Conservation (phyloP, 2,888 invertebrate genomes). For the Dryomyza anilis region DNA sequence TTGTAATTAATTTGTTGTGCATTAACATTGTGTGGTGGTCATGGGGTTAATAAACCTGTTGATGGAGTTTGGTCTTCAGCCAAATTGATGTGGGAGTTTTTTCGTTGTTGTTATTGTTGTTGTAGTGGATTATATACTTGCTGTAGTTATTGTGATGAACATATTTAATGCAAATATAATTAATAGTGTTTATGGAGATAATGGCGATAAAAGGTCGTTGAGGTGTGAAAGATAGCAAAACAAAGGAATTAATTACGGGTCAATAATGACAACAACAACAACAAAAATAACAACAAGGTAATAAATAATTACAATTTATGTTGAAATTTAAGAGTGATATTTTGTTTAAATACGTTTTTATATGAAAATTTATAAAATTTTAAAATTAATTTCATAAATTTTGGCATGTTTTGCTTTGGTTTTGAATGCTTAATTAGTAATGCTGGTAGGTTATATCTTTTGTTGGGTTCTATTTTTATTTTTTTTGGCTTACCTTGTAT, state of each 20-base stretch:
- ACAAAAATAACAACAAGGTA: too few species aligned
- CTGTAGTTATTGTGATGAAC: not conserved
- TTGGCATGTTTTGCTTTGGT: too few species aligned
- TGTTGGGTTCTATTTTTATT: too few species aligned
- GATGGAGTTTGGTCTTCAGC: not conserved
- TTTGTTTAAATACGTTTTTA: too few species aligned
- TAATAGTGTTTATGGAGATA: not conserved
- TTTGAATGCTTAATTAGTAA: too few species aligned
- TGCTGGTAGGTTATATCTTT: too few species aligned
- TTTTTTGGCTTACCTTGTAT: slow-evolving; percentile 75
- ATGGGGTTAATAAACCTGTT: not conserved
- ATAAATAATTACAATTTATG: too few species aligned
- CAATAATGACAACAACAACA: too few species aligned
- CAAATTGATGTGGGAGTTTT: not conserved
- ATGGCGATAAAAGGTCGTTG: not conserved
- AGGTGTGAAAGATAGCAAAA: not conserved
- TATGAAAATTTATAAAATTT: too few species aligned
- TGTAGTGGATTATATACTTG: not conserved
- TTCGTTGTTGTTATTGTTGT: not conserved
- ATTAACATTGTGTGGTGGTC: not conserved
- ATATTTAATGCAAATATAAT: not conserved
- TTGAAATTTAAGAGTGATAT: too few species aligned
- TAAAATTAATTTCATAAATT: too few species aligned
- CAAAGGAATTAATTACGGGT: too few species aligned
- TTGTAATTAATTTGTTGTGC: not conserved